phyloP scores from a whole-genome alignment of 2,113 vertebrate genomes.

The Ciconia stormi region DNA sequence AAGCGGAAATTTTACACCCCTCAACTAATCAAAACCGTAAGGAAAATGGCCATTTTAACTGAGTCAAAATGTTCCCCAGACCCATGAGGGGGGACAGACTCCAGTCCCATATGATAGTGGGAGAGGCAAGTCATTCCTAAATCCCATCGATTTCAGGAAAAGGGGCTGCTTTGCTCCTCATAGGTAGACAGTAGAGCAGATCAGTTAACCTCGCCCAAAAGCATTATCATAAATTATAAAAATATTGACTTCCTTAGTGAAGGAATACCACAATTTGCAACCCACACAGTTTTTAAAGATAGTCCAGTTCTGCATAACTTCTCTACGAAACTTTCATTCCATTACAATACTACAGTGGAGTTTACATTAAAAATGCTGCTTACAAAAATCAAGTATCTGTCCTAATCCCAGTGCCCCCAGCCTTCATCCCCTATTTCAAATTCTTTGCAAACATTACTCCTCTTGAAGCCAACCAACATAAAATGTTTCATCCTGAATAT shows the following conservation, averaged over 20 bases:
- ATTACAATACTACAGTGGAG: neutral
- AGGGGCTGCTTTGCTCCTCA: neutral
- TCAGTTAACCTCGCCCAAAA: neutral
- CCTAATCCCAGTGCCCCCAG: neutral
- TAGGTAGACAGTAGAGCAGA: neutral
- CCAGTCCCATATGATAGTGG: neutral
- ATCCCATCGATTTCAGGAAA: neutral
- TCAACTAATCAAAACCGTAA: neutral
- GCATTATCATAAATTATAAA: neutral
- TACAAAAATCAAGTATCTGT: neutral
- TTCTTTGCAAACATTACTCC: neutral
- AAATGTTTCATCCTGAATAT: neutral
- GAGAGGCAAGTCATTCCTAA: neutral
- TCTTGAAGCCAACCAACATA: neutral
- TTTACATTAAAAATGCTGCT: neutral
- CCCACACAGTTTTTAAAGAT: neutral
- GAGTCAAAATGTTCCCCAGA: neutral
- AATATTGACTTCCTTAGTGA: neutral
- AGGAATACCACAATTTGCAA: neutral
- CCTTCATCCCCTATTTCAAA: neutral
- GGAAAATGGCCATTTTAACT: neutral
- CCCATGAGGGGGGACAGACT: accelerated
- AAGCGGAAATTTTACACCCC: neutral
- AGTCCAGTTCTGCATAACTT: neutral
- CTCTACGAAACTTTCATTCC: neutral